These are phyloP conservation scores for Euphydryas editha DNA, from an alignment of 2,888 invertebrate genomes.

Conservation along the genomic window DNA sequence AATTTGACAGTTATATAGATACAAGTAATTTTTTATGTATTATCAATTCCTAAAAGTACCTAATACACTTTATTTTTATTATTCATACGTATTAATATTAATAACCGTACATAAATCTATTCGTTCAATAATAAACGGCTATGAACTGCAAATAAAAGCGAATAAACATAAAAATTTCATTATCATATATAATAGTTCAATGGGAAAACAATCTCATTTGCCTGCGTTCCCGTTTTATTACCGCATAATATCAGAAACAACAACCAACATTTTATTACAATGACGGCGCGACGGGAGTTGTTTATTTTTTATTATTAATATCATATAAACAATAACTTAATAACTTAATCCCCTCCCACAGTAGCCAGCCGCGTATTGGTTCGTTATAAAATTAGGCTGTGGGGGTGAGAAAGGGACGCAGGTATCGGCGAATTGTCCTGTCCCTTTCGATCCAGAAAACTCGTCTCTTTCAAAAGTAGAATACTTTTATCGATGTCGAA, in stretches of 20 bases:
- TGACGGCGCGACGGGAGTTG: slow-evolving; percentile 62
- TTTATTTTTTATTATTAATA: slow-evolving; percentile 81
- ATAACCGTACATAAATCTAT: neutral
- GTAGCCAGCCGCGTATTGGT: slow-evolving; percentile 74
- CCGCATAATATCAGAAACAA: slow-evolving; percentile 62
- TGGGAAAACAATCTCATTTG: slow-evolving; percentile 72
- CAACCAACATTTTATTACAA: slow-evolving; percentile 63
- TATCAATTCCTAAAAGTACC: neutral
- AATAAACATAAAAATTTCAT: slow-evolving; percentile 69
- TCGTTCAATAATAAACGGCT: slow-evolving; percentile 1
- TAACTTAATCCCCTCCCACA: slow-evolving; percentile 77
- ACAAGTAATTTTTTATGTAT: neutral
- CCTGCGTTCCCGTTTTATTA: slow-evolving; percentile 65
- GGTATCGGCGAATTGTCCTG: slow-evolving; percentile 52
- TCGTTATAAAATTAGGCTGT: slow-evolving; percentile 77
- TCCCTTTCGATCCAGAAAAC: slow-evolving; percentile 67
- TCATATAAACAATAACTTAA: slow-evolving; percentile 82
- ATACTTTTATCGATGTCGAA: slow-evolving; percentile 81
- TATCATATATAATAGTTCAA: slow-evolving; percentile 56
- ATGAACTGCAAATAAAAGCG: slow-evolving; percentile 40
- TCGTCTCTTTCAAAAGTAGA: slow-evolving; percentile 79
- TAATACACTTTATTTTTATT: neutral
- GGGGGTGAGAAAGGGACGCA: slow-evolving; percentile 67
- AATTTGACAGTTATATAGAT: neutral
- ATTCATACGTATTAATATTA: neutral